Conservation (phyloP, 2,888 invertebrate genomes). For the Drosophila basisetae region DNA sequence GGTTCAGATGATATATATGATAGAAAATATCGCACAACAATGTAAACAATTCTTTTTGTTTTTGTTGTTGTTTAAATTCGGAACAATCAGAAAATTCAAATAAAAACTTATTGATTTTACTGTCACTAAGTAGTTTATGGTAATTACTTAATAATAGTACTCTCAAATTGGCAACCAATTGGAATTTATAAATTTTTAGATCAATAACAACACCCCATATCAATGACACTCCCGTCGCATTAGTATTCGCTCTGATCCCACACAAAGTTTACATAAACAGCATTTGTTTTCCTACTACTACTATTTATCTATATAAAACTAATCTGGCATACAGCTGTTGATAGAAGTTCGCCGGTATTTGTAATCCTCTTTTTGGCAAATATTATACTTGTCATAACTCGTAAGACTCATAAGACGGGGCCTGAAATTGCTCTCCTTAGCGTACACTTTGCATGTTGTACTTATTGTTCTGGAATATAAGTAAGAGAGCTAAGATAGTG, state of each 20-base stretch:
- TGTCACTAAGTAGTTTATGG: slow-evolving; percentile 21
- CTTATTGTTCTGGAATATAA: background rate
- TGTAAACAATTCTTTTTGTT: slow-evolving; percentile 7
- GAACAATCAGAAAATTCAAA: background rate
- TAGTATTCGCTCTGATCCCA: slow-evolving; percentile 37
- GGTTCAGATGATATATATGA: slow-evolving; percentile 8
- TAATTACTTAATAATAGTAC: slow-evolving; percentile 19
- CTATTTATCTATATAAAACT: background rate
- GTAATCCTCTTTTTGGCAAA: slow-evolving; percentile 17
- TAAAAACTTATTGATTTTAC: background rate
- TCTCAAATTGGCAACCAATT: slow-evolving; percentile 24
- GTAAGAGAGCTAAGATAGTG: background rate
- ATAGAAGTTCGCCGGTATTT: slow-evolving; percentile 20
- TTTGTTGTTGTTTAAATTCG: slow-evolving; percentile 9
- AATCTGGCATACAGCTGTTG: slow-evolving; percentile 16
- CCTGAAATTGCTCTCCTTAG: slow-evolving; percentile 22
- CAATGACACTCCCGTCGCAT: slow-evolving; percentile 14
- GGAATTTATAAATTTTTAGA: background rate
- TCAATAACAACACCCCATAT: slow-evolving; percentile 12
- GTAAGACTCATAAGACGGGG: slow-evolving; percentile 10
- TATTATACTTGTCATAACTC: slow-evolving; percentile 6
- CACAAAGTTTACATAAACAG: slow-evolving; percentile 18
- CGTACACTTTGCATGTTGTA: background rate
- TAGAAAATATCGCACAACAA: slow-evolving; percentile 14
- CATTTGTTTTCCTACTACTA: slow-evolving; percentile 1